A percentile compares a stretch with the other conserved stretches of the same genome.
Evolutionary conservation across 1,140 invertebrate genomes (phyloP).

Genomic region (Calosoma granatense): DNA sequence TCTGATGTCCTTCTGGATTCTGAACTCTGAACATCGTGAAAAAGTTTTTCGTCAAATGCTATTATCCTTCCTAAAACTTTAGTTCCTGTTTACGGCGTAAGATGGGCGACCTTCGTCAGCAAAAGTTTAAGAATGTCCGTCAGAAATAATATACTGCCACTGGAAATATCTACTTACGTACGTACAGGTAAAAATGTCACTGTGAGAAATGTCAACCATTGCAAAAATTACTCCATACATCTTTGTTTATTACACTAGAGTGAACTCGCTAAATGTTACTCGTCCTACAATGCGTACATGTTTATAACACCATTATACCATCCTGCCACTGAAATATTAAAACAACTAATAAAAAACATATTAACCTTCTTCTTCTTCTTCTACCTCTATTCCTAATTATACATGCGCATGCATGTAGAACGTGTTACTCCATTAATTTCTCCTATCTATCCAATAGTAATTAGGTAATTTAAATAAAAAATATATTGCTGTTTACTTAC

Average conservation of each 20-base stretch:
- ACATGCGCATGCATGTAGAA: too few relatives aligned
- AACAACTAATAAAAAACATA: neutral
- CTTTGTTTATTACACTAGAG: neutral
- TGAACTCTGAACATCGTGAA: too few relatives aligned
- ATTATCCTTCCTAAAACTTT: constrained; percentile 5
- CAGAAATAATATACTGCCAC: neutral
- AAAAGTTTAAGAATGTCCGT: constrained; percentile 1
- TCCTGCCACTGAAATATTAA: neutral
- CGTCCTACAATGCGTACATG: neutral
- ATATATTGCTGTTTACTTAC: too few relatives aligned
- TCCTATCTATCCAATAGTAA: too few relatives aligned
- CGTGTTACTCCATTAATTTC: too few relatives aligned
- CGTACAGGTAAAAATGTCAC: neutral
- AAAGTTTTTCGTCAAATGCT: neutral
- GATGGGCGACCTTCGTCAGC: neutral
- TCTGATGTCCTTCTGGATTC: neutral
- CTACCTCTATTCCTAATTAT: too few relatives aligned
- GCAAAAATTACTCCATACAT: neutral
- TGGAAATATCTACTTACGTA: neutral
- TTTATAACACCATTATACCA: neutral
- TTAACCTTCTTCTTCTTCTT: too few relatives aligned
- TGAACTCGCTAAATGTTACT: neutral
- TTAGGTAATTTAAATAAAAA: too few relatives aligned
- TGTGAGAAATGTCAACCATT: neutral
- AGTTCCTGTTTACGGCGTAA: neutral